phyloP scores from a whole-genome alignment of 2,797 vertebrate species.

The Myripristis jacobus region DNA sequence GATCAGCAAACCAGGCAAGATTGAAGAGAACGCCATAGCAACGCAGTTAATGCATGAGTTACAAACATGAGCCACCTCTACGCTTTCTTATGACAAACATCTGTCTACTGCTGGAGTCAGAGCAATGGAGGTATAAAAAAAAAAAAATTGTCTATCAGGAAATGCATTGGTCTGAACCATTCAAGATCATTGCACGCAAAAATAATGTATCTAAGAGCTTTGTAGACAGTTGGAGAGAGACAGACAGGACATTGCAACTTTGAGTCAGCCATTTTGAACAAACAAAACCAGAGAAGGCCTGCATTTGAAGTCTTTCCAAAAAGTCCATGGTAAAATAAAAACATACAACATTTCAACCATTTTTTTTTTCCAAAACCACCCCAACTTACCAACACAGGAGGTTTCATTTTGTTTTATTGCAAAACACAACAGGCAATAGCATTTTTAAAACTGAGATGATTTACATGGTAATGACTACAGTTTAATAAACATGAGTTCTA shows the following conservation, averaged over 20 bases:
- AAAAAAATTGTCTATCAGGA: conserved; percentile 55
- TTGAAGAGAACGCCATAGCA: conserved; percentile 72
- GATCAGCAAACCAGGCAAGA: conserved; percentile 73
- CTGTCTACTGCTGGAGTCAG: conserved; percentile 70
- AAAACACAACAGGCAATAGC: conserved; percentile 97
- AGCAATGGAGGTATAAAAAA: conserved; percentile 52
- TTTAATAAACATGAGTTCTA: conserved; percentile 97
- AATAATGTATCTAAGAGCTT: conserved; percentile 64
- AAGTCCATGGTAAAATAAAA: conserved; percentile 37
- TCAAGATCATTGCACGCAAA: conserved; percentile 63
- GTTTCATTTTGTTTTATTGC: conserved; percentile 99
- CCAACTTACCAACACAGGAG: conserved; percentile 99
- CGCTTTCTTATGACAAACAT: conserved; percentile 65
- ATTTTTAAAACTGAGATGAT: conserved; percentile 99
- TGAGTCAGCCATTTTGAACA: conserved; percentile 70
- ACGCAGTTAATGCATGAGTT: conserved; percentile 72
- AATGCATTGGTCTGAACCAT: conserved; percentile 60
- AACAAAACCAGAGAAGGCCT: conserved; percentile 53
- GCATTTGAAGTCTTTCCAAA: conserved; percentile 29
- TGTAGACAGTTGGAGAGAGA: conserved; percentile 82
- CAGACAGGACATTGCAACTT: conserved; percentile 83
- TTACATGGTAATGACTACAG: conserved; percentile 99
- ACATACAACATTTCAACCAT: conserved; percentile 72
- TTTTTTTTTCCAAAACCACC: conserved; percentile 85
- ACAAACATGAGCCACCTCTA: conserved; percentile 56